Evolutionary conservation across 1,140 invertebrate species (phyloP).

Genomic region (Neotoxoptera formosana): DNA sequence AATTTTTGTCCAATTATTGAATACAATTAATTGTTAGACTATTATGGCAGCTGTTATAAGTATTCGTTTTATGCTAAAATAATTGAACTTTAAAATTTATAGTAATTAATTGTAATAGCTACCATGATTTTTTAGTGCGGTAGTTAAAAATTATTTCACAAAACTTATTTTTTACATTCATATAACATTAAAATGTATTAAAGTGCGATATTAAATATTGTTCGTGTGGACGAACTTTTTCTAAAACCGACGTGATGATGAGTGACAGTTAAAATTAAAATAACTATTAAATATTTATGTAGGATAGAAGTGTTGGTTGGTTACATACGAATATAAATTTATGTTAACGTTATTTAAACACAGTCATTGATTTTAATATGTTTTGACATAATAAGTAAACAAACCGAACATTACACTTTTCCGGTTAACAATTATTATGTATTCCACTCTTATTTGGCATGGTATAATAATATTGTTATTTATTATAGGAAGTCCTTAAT

Average conservation of each 20-base stretch:
- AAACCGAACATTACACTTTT: not conserved
- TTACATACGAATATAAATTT: not conserved
- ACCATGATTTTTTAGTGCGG: too few relatives aligned
- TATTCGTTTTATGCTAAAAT: not conserved
- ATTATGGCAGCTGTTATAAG: not conserved
- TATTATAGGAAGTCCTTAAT: not conserved
- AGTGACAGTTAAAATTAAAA: constrained; percentile 15
- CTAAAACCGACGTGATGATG: not conserved
- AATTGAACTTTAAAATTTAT: not conserved
- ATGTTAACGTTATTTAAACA: not conserved
- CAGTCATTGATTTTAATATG: not conserved
- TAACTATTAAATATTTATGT: not conserved
- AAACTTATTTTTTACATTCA: not conserved
- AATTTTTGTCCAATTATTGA: not conserved
- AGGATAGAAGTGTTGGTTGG: not conserved
- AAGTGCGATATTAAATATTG: not conserved
- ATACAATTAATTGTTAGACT: not conserved
- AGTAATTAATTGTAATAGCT: too few relatives aligned
- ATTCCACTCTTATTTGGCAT: not conserved
- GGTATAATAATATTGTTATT: not conserved
- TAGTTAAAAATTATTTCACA: not conserved
- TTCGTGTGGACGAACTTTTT: not conserved
- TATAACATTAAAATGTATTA: not conserved
- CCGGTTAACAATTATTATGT: not conserved
- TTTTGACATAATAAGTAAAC: constrained; percentile 22